Evolutionary conservation across 2,888 invertebrate species (phyloP).

Genomic region (Drosophila ustulata): DNA sequence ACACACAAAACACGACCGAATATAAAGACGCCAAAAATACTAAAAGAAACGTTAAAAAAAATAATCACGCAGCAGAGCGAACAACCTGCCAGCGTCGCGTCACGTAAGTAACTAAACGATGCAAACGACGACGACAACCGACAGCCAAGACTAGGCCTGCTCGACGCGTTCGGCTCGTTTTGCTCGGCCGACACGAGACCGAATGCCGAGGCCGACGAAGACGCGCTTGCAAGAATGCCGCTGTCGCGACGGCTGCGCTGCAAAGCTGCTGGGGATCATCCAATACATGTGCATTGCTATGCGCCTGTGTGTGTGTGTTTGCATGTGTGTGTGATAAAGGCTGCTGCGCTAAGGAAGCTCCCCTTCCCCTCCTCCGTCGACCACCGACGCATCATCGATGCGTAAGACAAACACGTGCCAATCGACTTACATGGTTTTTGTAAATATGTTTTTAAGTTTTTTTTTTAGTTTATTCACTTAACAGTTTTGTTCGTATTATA

Average conservation of each 20-base stretch:
- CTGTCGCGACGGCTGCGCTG: background rate
- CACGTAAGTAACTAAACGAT: constrained; percentile 62
- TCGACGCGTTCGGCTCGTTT: constrained; percentile 27
- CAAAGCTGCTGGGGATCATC: constrained; percentile 34
- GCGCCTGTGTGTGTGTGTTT: background rate
- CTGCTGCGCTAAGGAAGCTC: constrained; percentile 36
- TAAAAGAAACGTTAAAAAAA: background rate
- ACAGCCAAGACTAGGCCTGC: constrained; percentile 40
- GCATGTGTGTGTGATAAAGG: constrained; percentile 1
- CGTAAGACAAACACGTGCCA: constrained; percentile 54
- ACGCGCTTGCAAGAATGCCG: constrained; percentile 30
- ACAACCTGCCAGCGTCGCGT: constrained; percentile 62
- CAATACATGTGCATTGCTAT: background rate
- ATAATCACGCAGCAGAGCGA: constrained; percentile 9
- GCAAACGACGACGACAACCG: constrained; percentile 6
- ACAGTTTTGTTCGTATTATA: constrained; percentile 67
- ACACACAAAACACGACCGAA: constrained; percentile 34
- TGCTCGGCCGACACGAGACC: constrained; percentile 29
- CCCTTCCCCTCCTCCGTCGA: background rate
- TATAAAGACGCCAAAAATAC: constrained; percentile 41
- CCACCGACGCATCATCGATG: background rate
- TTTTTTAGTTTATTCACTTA: constrained; percentile 61
- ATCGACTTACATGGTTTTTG: constrained; percentile 32
- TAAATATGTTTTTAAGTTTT: constrained; percentile 30
- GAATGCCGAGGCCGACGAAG: constrained; percentile 25